These are phyloP conservation scores for Sminthurides aquaticus DNA, from an alignment of 2,888 invertebrate species.

Conservation along the genomic window DNA sequence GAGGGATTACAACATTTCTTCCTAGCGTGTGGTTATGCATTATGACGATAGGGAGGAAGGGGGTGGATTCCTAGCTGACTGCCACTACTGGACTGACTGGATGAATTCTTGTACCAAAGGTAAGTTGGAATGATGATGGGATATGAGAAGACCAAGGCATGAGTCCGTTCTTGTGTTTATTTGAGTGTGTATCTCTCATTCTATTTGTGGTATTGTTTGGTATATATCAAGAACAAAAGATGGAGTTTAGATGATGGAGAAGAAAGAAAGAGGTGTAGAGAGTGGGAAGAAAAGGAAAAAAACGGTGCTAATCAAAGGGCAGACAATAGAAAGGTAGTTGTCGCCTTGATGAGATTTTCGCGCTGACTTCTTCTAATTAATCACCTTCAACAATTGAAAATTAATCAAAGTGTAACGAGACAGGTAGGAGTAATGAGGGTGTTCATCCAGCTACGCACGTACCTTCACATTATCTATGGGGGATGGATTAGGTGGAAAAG, in stretches of 20 bases:
- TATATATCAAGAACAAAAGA: slow-evolving; percentile 23
- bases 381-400: slow-evolving; percentile 43
- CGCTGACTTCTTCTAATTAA: slow-evolving; percentile 41
- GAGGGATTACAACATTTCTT: no score
- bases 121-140: no score
- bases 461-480: slow-evolving; percentile 19
- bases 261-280: slow-evolving; percentile 18
- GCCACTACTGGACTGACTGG: no score
- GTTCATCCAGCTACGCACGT: slow-evolving; percentile 35
- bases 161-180: not conserved
- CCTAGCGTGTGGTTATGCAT: no score
- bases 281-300: slow-evolving; percentile 21
- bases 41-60: no score
- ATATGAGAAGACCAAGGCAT: no score
- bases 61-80: no score
- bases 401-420: slow-evolving; percentile 42
- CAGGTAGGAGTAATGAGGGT: slow-evolving; percentile 39
- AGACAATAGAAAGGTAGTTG: slow-evolving; percentile 37
- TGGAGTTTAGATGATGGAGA: slow-evolving; percentile 24
- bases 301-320: slow-evolving; percentile 35
- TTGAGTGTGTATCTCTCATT: slow-evolving; percentile 1
- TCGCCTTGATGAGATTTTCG: slow-evolving; percentile 39
- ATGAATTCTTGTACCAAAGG: no score
- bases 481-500: no score
- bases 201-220: slow-evolving; percentile 21